Percentiles rank a stretch among this genome's conserved stretches.
These are phyloP conservation scores for Buphagus erythrorhynchus DNA, from an alignment of 2,797 vertebrate species.

Conservation along the genomic window DNA sequence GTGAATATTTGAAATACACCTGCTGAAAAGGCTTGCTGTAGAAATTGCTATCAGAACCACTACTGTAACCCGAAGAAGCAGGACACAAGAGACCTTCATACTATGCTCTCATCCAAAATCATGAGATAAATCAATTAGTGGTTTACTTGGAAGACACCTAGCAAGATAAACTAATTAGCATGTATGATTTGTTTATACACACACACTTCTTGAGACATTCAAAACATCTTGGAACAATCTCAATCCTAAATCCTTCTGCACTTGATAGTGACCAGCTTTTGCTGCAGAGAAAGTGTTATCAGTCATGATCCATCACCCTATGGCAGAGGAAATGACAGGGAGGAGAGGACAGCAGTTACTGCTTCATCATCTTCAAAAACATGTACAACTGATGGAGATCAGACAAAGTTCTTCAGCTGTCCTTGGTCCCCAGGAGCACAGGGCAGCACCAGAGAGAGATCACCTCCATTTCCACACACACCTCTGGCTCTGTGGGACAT, in stretches of 20 bases:
- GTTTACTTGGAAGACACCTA: neutral
- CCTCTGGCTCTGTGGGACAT: accelerated
- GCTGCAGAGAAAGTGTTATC: accelerated
- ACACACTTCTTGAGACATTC: neutral
- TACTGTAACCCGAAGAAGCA: neutral
- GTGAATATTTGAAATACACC: neutral
- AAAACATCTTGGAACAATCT: neutral
- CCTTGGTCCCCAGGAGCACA: neutral
- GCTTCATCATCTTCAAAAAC: neutral
- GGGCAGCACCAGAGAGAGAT: neutral
- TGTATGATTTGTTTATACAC: neutral
- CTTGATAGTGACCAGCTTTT: neutral
- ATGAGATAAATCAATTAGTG: neutral
- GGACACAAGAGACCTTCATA: neutral
- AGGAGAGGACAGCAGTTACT: neutral
- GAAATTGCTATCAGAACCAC: accelerated
- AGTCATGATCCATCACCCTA: neutral
- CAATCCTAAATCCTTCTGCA: neutral
- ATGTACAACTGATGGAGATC: accelerated
- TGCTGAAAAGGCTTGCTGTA: neutral
- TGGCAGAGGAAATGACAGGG: neutral
- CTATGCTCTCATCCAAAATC: neutral
- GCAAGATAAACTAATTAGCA: neutral
- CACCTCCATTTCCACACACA: accelerated
- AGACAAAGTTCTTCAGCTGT: neutral